phyloP scores from a whole-genome alignment of 2,888 invertebrate genomes.

The Biston betularia region DNA sequence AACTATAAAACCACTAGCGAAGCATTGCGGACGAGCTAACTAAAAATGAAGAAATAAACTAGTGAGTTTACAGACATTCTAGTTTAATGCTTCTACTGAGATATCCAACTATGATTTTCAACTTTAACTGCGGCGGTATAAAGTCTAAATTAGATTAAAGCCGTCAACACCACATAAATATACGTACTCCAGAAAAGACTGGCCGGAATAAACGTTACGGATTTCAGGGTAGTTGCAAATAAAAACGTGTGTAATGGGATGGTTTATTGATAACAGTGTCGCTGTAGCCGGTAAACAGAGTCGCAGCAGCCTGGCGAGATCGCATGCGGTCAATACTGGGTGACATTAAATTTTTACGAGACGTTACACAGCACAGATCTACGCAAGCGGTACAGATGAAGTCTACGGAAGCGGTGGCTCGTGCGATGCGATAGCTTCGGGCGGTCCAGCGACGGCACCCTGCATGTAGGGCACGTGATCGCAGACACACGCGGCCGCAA shows the following conservation, averaged over 20 bases:
- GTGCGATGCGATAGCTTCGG: slow-evolving; percentile 65
- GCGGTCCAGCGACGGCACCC: slow-evolving; percentile 75
- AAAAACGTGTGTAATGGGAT: slow-evolving; percentile 49
- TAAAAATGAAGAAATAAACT: slow-evolving; percentile 84
- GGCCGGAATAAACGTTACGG: slow-evolving; percentile 47
- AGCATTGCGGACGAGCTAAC: slow-evolving; percentile 80
- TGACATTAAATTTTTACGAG: slow-evolving; percentile 59
- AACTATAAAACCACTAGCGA: slow-evolving; percentile 66
- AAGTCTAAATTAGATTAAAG: slow-evolving; percentile 57
- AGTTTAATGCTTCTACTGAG: slow-evolving; percentile 73
- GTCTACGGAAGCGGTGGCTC: slow-evolving; percentile 67
- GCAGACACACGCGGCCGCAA: slow-evolving; percentile 67
- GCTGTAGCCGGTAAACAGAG: slow-evolving; percentile 45
- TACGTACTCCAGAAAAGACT: slow-evolving; percentile 57
- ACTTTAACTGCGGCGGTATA: slow-evolving; percentile 60
- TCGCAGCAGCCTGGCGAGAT: slow-evolving; percentile 58
- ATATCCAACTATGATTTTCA: slow-evolving; percentile 51
- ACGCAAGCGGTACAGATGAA: slow-evolving; percentile 43
- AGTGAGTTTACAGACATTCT: slow-evolving; percentile 81
- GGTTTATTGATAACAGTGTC: slow-evolving; percentile 48
- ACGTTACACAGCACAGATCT: slow-evolving; percentile 53
- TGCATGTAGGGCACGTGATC: slow-evolving; percentile 80
- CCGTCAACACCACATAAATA: slow-evolving; percentile 59
- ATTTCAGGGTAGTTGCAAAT: slow-evolving; percentile 54
- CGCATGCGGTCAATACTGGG: slow-evolving; percentile 65